These are phyloP conservation scores for Potamilus streckersoni DNA, from an alignment of 1,140 invertebrate genomes.

Conservation along the genomic window DNA sequence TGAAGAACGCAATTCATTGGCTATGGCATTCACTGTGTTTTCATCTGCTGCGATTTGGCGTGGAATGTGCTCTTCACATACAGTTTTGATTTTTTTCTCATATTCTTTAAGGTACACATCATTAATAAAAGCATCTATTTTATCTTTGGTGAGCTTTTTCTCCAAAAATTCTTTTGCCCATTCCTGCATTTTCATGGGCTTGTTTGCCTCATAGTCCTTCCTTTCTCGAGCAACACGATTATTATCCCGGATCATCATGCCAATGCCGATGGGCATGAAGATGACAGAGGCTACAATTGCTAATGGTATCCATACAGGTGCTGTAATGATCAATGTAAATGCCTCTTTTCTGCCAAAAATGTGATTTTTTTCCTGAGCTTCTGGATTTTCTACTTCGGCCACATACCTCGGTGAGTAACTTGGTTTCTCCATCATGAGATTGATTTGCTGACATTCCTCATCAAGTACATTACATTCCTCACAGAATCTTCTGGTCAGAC, in stretches of 20 bases:
- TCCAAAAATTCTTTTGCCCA: slow-evolving; percentile 27
- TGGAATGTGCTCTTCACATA: slow-evolving; percentile 39
- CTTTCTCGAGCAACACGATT: slow-evolving; percentile 11
- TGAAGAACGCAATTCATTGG: slow-evolving; percentile 31
- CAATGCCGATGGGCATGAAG: slow-evolving; percentile 36
- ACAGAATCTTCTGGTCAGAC: slow-evolving; percentile 27
- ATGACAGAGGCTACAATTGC: slow-evolving; percentile 31
- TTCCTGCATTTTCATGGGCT: slow-evolving; percentile 27
- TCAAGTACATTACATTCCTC: slow-evolving; percentile 31
- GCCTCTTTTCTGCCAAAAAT: slow-evolving; percentile 40
- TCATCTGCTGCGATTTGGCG: slow-evolving; percentile 36
- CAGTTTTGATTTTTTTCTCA: slow-evolving; percentile 20
- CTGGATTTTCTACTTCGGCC: background rate
- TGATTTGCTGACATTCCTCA: slow-evolving; percentile 27
- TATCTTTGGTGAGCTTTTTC: slow-evolving; percentile 13
- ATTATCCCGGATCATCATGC: slow-evolving; percentile 29
- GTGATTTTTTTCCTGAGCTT: background rate
- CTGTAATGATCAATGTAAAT: slow-evolving; percentile 32
- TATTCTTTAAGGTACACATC: slow-evolving; percentile 31
- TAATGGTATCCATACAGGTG: slow-evolving; percentile 41
- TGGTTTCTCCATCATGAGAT: slow-evolving; percentile 19
- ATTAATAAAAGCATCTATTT: slow-evolving; percentile 21
- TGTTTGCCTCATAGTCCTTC: slow-evolving; percentile 20
- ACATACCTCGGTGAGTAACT: slow-evolving; percentile 5
- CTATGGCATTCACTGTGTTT: slow-evolving; percentile 28